phyloP scores from a whole-genome alignment of 2,113 vertebrate species.

The Crotalus helleri region DNA sequence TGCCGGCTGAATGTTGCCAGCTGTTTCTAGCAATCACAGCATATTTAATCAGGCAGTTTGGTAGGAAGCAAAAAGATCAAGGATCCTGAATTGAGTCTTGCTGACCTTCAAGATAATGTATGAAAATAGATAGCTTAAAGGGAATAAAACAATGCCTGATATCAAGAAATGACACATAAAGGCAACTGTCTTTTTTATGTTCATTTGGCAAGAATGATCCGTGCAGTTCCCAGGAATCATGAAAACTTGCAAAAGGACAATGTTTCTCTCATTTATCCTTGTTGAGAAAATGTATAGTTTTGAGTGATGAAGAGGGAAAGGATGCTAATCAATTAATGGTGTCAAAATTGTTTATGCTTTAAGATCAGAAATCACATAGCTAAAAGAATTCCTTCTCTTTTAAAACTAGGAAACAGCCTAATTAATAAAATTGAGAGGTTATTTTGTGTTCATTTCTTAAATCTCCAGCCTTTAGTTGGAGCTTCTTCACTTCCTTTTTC shows the following conservation, averaged over 20 bases:
- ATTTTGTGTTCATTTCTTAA: not conserved
- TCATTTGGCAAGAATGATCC: not conserved
- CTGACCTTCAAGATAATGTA: slow-evolving; percentile 22
- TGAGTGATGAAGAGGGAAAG: no score
- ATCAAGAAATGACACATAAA: not conserved
- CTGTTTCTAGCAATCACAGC: not conserved
- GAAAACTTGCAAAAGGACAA: not conserved
- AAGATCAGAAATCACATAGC: not conserved
- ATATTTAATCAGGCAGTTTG: not conserved
- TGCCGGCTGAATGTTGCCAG: not conserved
- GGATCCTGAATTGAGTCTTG: not conserved
- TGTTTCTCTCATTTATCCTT: not conserved
- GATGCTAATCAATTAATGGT: not conserved
- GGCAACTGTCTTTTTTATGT: no score
- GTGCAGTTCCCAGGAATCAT: not conserved
- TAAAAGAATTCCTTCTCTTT: not conserved
- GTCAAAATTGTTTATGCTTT: not conserved
- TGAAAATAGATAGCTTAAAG: not conserved
- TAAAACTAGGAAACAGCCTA: not conserved
- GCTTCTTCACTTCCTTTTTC: not conserved
- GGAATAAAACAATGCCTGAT: not conserved
- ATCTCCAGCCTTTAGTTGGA: not conserved
- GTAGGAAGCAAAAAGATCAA: not conserved
- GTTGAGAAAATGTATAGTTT: not conserved
- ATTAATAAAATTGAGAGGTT: not conserved